phyloP scores from a whole-genome alignment of 2,797 vertebrate species.

The Florisuga fusca region DNA sequence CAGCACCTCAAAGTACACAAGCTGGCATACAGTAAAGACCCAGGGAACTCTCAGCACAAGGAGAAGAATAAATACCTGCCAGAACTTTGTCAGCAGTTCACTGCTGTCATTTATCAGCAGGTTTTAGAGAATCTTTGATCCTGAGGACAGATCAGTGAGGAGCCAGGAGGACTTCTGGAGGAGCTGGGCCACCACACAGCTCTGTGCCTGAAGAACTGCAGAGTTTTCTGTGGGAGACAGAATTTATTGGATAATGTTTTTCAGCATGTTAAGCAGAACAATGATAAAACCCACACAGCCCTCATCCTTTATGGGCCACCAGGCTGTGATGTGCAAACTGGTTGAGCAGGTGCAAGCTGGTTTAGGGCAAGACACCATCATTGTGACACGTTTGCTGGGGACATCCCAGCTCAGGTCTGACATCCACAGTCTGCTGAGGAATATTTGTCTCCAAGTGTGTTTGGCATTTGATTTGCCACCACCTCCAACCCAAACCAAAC shows the following conservation, averaged over 20 bases:
- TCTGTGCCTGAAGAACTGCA: slow-evolving; percentile 57
- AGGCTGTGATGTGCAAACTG: slow-evolving; percentile 82
- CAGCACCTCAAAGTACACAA: slow-evolving; percentile 74
- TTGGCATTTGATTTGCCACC: slow-evolving; percentile 75
- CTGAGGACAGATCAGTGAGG: neutral
- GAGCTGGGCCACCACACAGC: slow-evolving; percentile 77
- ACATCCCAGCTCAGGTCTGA: slow-evolving; percentile 76
- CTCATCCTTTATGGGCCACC: slow-evolving; percentile 80
- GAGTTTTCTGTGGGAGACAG: slow-evolving; percentile 76
- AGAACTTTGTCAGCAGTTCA: slow-evolving; percentile 81
- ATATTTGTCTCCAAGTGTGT: slow-evolving; percentile 80
- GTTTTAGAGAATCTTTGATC: slow-evolving; percentile 35
- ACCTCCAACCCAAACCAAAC: slow-evolving; percentile 67
- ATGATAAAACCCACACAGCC: slow-evolving; percentile 53
- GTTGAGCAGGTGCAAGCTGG: slow-evolving; percentile 65
- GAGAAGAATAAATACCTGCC: slow-evolving; percentile 82
- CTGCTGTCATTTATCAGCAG: slow-evolving; percentile 79
- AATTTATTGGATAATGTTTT: slow-evolving; percentile 79
- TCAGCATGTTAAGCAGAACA: slow-evolving; percentile 72
- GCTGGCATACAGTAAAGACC: slow-evolving; percentile 76
- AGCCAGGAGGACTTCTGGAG: slow-evolving; percentile 61
- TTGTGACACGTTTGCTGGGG: slow-evolving; percentile 77
- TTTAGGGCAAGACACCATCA: slow-evolving; percentile 63
- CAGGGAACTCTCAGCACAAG: slow-evolving; percentile 69
- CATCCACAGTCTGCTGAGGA: slow-evolving; percentile 76